Base-by-base conservation (phyloP, 1,140 invertebrate species). In the Wiebesia pumilae region DNA sequence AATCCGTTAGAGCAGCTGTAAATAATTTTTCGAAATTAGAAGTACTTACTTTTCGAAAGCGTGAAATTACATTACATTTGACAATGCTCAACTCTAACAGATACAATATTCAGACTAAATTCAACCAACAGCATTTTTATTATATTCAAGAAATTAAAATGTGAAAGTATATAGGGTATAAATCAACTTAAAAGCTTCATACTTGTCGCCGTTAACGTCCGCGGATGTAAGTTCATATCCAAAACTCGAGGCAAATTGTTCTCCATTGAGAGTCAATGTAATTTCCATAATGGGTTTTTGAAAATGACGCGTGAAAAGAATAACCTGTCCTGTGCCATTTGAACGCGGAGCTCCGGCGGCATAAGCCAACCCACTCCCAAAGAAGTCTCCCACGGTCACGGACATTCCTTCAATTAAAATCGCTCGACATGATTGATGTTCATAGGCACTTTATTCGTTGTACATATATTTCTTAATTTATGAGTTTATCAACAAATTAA, bases 121-220 rank as follows among this genome's bases (percentile, higher is more conserved):
- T 69, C 30, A 35, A 69, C 2, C 33, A 35, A 16, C 19, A 3
- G 30, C 12, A 69, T 16, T 10, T 69, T 69, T 3, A 69, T 69
- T 33, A 35, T 35, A 69, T 33, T 33, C 2, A 35, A 35, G 19
- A 33, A 14, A 69, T 14, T 33, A 2, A 69, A 35, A 69, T 69
- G 3, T 6, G 3, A 33, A 35, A 33, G 65, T 7, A 65, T 65
- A 30, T 69, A 33, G 38, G 43, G 40, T 27, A 43, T 75, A 51
- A 33, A 51, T n/a, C 3, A 78, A 35, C 0, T 9, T 16, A 65
- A 85, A 77, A 51, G 33, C 21, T 58, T 12, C 75, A 94, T 94
- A 97, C 96, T 96, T 96, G 92, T 99, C 98, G 21, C 97, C 96
- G 91, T 99, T 98, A 7, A 98, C 94, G 94, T 99, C 98, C 30